Percentiles rank a stretch among this genome's conserved stretches.
Evolutionary conservation across 1,140 invertebrate genomes (phyloP).

Genomic region (Leptopilina boulardi): DNA sequence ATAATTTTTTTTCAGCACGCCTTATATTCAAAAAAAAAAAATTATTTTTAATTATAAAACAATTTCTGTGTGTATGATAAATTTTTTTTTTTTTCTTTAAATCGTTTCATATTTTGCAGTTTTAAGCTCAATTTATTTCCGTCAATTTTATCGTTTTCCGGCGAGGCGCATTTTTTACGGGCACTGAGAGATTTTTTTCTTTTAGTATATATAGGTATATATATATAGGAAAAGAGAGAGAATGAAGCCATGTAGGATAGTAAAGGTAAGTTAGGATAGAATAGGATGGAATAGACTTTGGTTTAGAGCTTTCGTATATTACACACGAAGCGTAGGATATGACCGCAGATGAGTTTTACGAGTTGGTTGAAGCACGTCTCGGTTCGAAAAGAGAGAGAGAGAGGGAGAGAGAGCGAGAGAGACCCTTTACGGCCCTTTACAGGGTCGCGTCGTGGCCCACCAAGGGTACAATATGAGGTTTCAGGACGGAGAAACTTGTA

Average conservation of each 20-base stretch:
- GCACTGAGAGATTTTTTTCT: not conserved
- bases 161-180: not conserved
- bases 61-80: not conserved
- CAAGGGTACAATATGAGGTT: constrained; percentile 57
- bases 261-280: not conserved
- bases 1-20: too few relatives aligned
- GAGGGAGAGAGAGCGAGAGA: constrained; percentile 34
- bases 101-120: not conserved
- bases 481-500: constrained; percentile 57
- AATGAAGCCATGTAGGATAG: not conserved
- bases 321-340: constrained; percentile 53
- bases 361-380: constrained; percentile 64
- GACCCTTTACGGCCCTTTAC: constrained; percentile 63
- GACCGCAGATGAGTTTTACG: constrained; percentile 74
- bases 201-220: not conserved
- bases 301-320: constrained; percentile 44
- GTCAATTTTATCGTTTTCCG: not conserved
- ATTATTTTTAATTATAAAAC: too few relatives aligned
- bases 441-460: constrained; percentile 51
- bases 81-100: not conserved
- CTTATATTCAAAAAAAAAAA: too few relatives aligned
- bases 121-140: not conserved
- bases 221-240: not conserved
- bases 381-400: constrained; percentile 21
- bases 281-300: constrained; percentile 28